Base-by-base conservation (phyloP, 2,797 vertebrate species). In the Mus minutoides region DNA sequence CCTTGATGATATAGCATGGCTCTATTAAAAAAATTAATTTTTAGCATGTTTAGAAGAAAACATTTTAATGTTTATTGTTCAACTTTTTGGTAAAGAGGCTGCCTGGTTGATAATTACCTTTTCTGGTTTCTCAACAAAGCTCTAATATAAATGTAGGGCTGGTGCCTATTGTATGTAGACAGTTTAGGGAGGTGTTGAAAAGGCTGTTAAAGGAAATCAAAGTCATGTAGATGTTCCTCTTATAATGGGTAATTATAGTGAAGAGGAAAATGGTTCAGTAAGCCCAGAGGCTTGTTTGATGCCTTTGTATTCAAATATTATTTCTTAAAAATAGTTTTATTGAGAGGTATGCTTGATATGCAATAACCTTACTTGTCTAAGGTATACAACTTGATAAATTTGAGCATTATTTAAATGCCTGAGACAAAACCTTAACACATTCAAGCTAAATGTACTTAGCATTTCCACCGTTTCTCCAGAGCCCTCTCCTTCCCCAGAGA, bases 301-400 rank as follows among this genome's bases (percentile, higher is more conserved):
- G 31, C 67, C 58, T 92, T 88, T 90, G 64, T 95, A 26, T 94
- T 94, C 19, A 85, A 43, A 88, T 92, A 90, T 75, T 79, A 12
- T 75, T 83, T 6, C 69, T 71, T 13, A 26, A 90, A 87, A 77
- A 73, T 9, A 89, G 43, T 11, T 75, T 69, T 76, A 88, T 69
- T 76, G 56, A 79, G 64, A 79, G 16, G 6, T 52, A 9, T 80
- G 69, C 76, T 90, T 83, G 49, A 40, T 54, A 9, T 29, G n/a
- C 3, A 88, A 14, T 90, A 95, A 76, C 71, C 71, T 88, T 31
- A 56, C 17, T 54, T 92, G 49, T 94, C 79, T 83, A 87, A 88
- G 77, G 34, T 87, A n/a, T 92, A 56, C 76, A 73, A 7, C 17
- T 86, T 94, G 49, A 69, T 89, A 89, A 31, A 85, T 80, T 91